Evolutionary conservation across 1,140 invertebrate genomes (phyloP).

Genomic region (Temnothorax curvispinosus): DNA sequence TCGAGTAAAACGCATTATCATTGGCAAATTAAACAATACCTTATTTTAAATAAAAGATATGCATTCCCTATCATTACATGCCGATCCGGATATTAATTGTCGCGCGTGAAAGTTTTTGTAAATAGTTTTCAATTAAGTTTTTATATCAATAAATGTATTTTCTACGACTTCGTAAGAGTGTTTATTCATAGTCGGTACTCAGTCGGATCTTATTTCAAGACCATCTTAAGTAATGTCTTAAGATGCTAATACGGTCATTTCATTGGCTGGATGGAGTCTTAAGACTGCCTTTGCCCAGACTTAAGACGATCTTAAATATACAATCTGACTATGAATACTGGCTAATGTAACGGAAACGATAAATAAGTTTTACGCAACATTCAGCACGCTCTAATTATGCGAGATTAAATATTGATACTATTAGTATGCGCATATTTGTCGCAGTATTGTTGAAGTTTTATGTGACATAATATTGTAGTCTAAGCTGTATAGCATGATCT

Average conservation of each 20-base stretch:
- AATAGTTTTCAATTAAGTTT: neutral
- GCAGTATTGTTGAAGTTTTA: neutral
- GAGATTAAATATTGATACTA: conserved; percentile 26
- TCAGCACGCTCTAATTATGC: neutral
- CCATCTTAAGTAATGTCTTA: too few relatives aligned
- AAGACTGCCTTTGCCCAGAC: too few relatives aligned
- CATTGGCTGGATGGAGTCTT: too few relatives aligned
- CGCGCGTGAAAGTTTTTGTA: neutral
- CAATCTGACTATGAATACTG: neutral
- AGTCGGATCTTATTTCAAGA: too few relatives aligned
- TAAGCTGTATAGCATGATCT: conserved; percentile 21
- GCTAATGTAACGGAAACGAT: neutral
- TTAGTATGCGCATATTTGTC: conserved; percentile 28
- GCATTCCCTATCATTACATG: neutral
- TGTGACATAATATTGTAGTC: conserved; percentile 48
- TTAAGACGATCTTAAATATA: too few relatives aligned
- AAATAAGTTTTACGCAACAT: conserved; percentile 18
- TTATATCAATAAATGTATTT: neutral
- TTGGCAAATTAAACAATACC: neutral
- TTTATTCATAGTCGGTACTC: too few relatives aligned
- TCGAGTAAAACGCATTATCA: neutral
- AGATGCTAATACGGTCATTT: too few relatives aligned
- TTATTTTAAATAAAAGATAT: too few relatives aligned
- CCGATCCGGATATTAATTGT: neutral
- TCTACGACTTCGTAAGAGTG: neutral